Percentiles rank a stretch among this genome's conserved stretches.
Evolutionary conservation across 2,113 vertebrate genomes (phyloP).

Genomic region (Lichenostomus cassidix): DNA sequence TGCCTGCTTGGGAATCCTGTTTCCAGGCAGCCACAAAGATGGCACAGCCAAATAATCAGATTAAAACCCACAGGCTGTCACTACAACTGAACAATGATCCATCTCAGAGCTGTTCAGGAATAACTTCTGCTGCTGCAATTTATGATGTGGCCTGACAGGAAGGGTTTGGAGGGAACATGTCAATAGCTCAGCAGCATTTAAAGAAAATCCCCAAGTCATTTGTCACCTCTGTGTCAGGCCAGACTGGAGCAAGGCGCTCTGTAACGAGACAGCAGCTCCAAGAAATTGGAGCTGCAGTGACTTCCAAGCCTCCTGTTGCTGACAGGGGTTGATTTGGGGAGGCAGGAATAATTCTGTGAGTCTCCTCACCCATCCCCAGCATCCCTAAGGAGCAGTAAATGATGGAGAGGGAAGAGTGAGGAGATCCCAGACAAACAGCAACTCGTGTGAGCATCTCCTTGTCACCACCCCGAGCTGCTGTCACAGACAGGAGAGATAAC

Average conservation of each 20-base stretch:
- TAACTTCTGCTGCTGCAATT: background rate
- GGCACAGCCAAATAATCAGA: background rate
- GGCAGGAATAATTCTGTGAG: background rate
- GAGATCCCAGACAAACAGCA: background rate
- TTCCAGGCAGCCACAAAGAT: background rate
- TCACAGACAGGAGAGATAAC: background rate
- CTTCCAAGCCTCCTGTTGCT: background rate
- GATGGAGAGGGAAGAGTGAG: background rate
- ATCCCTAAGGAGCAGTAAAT: fast-evolving
- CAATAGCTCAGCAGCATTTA: background rate
- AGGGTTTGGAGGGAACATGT: background rate
- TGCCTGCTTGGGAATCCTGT: background rate
- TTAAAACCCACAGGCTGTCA: background rate
- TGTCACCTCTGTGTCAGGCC: background rate
- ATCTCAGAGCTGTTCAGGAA: background rate
- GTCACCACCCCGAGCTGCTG: background rate
- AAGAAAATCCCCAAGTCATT: background rate
- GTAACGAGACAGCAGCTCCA: background rate
- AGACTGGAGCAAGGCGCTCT: fast-evolving
- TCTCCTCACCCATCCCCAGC: fast-evolving
- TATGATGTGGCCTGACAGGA: background rate
- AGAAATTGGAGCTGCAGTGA: background rate
- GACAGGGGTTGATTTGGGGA: background rate
- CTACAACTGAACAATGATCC: background rate
- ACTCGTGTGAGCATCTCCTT: background rate